A percentile compares a stretch with the other conserved stretches of the same genome.
These are phyloP conservation scores for Atrina japonica DNA, from an alignment of 2,888 invertebrate species.

Conservation along the genomic window DNA sequence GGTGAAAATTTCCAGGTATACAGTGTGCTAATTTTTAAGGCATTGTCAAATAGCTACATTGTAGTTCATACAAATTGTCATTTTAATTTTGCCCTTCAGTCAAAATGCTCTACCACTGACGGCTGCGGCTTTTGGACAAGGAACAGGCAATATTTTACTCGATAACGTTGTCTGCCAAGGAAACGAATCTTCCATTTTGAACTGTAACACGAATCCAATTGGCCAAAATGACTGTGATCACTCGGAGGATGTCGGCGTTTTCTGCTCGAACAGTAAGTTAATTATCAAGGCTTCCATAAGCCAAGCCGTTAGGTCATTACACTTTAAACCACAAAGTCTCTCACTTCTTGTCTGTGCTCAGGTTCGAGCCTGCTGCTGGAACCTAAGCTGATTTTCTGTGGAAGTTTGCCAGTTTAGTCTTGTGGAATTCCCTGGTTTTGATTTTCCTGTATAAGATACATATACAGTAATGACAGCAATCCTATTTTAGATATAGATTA, in stretches of 20 bases:
- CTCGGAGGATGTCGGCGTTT: constrained; percentile 67
- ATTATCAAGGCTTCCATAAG: no score
- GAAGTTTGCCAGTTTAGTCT: no score
- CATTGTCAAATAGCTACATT: no score
- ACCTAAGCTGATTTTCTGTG: no score
- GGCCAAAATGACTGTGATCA: constrained; percentile 66
- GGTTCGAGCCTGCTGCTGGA: neutral
- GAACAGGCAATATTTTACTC: constrained; percentile 57
- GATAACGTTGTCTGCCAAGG: constrained; percentile 62
- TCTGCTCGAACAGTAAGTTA: constrained; percentile 58
- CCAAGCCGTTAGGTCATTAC: no score
- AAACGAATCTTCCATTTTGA: constrained; percentile 54
- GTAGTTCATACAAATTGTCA: no score
- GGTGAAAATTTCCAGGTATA: no score
- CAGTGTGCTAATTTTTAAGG: no score
- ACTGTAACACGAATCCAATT: constrained; percentile 55
- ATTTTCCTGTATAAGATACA: no score
- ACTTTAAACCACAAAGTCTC: no score
- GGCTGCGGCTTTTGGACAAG: constrained; percentile 56
- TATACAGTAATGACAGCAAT: neutral
- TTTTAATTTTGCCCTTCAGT: no score
- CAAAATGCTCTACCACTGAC: constrained; percentile 52
- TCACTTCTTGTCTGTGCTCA: neutral
- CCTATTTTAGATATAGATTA: neutral
- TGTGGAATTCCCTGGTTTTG: no score